Conservation (phyloP, 2,113 vertebrate species). For the Vulpes ferrilata region DNA sequence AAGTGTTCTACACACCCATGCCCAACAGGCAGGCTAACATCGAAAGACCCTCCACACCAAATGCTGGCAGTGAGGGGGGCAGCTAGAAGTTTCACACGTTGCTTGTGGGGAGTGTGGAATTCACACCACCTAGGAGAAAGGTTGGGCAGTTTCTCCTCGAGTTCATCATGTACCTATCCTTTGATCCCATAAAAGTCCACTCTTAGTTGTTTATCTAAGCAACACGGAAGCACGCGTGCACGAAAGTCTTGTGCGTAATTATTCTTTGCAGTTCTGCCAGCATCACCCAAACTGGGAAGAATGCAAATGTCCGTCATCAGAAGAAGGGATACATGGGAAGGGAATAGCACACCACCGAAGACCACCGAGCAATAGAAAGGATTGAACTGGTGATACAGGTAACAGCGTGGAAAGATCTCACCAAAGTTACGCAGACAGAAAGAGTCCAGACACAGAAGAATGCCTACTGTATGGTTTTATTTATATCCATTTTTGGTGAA, state of each 20-base stretch:
- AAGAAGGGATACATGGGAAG: accelerated
- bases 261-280: neutral
- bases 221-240: neutral
- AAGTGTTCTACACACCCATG: neutral
- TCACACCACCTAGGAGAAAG: neutral
- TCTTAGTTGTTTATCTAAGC: neutral
- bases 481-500: neutral
- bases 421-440: neutral
- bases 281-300: neutral
- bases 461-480: neutral
- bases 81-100: neutral
- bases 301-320: no score
- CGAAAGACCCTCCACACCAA: neutral
- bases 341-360: accelerated
- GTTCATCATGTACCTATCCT: neutral
- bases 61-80: neutral
- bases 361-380: neutral
- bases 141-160: neutral
- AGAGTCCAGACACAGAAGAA: neutral
- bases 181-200: neutral
- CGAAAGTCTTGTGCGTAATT: neutral
- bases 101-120: neutral
- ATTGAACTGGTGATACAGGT: accelerated
- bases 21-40: neutral
- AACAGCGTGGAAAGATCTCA: neutral